phyloP scores from a whole-genome alignment of 2,797 vertebrate genomes.

The Rhinatrema bivittatum region DNA sequence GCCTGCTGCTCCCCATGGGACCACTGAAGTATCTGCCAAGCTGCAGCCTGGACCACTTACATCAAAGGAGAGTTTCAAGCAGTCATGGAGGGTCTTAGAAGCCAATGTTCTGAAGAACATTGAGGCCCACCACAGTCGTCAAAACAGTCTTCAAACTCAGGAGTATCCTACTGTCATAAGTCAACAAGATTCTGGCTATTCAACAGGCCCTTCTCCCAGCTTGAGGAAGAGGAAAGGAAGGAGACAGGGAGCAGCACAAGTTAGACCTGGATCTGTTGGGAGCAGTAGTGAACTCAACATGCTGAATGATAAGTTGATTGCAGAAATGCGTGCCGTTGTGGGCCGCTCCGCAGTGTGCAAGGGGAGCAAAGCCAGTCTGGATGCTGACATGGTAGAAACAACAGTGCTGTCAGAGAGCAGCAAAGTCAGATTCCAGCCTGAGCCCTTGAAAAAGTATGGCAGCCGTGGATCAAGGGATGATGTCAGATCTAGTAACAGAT shows the following conservation, averaged over 20 bases:
- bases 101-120: constrained; percentile 73
- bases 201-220: constrained; percentile 82
- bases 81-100: constrained; percentile 75
- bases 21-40: constrained; percentile 24
- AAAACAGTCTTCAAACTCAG: constrained; percentile 73
- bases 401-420: constrained; percentile 29
- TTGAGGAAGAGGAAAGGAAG: constrained; percentile 75
- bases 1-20: constrained; percentile 21
- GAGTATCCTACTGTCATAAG: constrained; percentile 70
- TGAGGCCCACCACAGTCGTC: constrained; percentile 73
- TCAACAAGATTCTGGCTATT: constrained; percentile 88
- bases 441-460: constrained; percentile 58
- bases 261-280: constrained; percentile 74
- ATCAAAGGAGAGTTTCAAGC: constrained; percentile 70
- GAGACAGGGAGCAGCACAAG: constrained; percentile 47
- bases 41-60: constrained; percentile 34
- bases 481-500: constrained; percentile 48
- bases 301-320: constrained; percentile 79
- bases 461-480: constrained; percentile 65
- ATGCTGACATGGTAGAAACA: constrained; percentile 57
- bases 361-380: constrained; percentile 66
- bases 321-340: constrained; percentile 82
- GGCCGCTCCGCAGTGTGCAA: constrained; percentile 74
- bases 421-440: constrained; percentile 68
- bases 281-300: constrained; percentile 75